phyloP scores from a whole-genome alignment of 2,113 vertebrate species.

The Elephas maximus region DNA sequence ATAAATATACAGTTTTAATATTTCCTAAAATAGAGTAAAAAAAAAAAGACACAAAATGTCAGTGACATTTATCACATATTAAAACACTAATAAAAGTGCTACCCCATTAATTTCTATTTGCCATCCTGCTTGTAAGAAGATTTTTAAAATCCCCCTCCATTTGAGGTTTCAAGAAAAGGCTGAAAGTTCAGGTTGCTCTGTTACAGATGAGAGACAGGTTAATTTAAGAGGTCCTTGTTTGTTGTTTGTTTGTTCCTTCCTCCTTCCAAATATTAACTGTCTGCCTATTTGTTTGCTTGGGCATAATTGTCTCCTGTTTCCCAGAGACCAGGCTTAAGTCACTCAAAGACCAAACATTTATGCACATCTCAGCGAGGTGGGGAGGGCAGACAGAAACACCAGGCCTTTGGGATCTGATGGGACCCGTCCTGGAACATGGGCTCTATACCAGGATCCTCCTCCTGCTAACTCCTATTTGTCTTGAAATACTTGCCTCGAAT shows the following conservation, averaged over 20 bases:
- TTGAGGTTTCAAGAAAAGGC: background rate
- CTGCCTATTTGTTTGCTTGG: constrained; percentile 1
- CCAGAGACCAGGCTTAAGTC: constrained; percentile 9
- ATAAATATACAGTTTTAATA: background rate
- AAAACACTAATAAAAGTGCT: constrained; percentile 53
- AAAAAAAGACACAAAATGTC: constrained; percentile 15
- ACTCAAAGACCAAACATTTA: background rate
- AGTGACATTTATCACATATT: constrained; percentile 42
- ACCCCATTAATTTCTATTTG: constrained; percentile 66
- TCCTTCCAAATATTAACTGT: background rate
- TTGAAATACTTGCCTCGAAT: constrained; percentile 4
- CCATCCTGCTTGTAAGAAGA: constrained; percentile 10
- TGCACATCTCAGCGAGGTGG: background rate
- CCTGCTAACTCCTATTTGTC: background rate
- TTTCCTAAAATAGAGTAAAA: constrained; percentile 63
- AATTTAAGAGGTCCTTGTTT: background rate
- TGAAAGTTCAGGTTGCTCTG: background rate
- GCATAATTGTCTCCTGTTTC: constrained; percentile 22
- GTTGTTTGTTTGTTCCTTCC: background rate
- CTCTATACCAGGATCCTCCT: background rate
- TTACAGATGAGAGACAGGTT: background rate
- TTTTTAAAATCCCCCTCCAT: background rate
- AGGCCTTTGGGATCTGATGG: background rate
- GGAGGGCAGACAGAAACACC: background rate
- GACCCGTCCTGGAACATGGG: background rate